phyloP scores from a whole-genome alignment of 2,113 vertebrate genomes.

The Phocoena phocoena region DNA sequence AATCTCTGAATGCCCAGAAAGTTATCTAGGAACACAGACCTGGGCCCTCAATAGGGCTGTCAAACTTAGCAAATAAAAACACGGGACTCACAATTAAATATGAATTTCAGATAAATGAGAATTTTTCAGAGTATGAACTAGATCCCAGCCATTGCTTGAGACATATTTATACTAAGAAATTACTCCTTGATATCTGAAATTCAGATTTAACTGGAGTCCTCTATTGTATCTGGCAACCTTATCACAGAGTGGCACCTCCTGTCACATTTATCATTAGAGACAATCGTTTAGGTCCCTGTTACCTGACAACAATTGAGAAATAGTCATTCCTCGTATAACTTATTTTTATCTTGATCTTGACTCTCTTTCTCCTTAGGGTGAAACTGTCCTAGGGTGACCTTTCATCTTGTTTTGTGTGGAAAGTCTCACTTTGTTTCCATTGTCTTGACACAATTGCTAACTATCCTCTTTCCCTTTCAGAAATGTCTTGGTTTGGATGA shows the following conservation, averaged over 20 bases:
- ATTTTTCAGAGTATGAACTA: background rate
- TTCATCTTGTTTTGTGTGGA: constrained; percentile 36
- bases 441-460: constrained; percentile 55
- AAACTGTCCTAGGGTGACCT: background rate
- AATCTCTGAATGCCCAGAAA: background rate
- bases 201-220: background rate
- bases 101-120: constrained; percentile 8
- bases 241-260: background rate
- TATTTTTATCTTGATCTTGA: constrained; percentile 28
- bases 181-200: constrained; percentile 14
- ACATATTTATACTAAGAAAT: background rate
- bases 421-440: constrained; percentile 43
- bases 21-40: background rate
- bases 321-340: background rate
- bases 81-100: background rate
- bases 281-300: constrained; percentile 40
- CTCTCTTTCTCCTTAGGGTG: constrained; percentile 40
- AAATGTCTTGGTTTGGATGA: constrained; percentile 37
- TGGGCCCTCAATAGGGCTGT: background rate
- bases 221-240: background rate
- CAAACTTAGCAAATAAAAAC: background rate
- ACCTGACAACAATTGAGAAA: constrained; percentile 44
- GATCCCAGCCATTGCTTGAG: background rate
- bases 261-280: constrained; percentile 29
- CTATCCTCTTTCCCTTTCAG: constrained; percentile 29